Base-by-base conservation (phyloP, 2,888 invertebrate genomes). In the Machimus atricapillus region DNA sequence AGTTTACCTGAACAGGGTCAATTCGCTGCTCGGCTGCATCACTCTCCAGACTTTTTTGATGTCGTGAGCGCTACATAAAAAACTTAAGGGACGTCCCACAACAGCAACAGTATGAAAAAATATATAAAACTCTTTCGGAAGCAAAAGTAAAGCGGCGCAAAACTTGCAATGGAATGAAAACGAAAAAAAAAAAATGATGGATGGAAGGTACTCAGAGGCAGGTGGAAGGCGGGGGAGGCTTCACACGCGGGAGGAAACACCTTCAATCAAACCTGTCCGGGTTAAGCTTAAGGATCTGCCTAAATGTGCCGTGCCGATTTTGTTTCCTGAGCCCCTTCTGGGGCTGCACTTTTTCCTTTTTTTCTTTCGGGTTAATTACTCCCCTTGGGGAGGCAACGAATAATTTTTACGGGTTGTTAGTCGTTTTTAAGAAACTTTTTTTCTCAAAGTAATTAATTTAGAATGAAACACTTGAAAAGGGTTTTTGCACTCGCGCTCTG, bases 121-220 rank as follows among this genome's bases (percentile, higher is more conserved):
- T 34, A 76, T 46, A 37, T 27, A 27, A 7, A 27, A 23, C 73
- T 27, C 74, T 37, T 31, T 74, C 37, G 31, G 19, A 76, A 81
- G 81, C 78, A 40, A 77, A 87, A 83, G 58, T 27, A 78, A 87
- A 87, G 83, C 82, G 66, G 82, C 77, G 58, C n/a, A 83, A 43
- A 82, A 27, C 12, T 27, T 66, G 66, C 23, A 27, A 9, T 66
- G 66, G 23, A 66, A 66, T 66, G 66, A 66, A 27, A 66, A 46
- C 43, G 43, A 46, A 66, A 66, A 58, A 12, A 9, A 40, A 40
- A 40, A 40, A 1, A 66, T 66, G 66, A 66, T 66, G 66, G 66
- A 66, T 46, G 16, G 14, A 46, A 46, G 43, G 43, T 46, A 16
- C 43, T 46, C 40, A 40, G 16, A 27, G 66, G 9, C 6, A 19